phyloP scores from a whole-genome alignment of 2,888 invertebrate species.

The Mesorhabditis belari region DNA sequence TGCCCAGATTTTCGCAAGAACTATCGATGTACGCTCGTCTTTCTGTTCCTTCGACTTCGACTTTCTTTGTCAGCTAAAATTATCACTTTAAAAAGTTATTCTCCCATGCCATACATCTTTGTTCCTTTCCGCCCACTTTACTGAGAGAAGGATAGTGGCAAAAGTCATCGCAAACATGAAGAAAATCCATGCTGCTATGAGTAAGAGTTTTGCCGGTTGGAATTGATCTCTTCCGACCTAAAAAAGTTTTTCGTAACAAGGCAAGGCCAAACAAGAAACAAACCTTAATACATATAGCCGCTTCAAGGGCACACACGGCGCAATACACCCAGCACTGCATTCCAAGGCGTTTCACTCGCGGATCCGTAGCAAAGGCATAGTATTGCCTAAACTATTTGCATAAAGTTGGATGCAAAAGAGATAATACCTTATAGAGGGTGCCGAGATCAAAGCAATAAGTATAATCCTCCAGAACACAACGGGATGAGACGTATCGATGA shows the following conservation, averaged over 20 bases:
- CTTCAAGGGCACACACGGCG: conserved; percentile 56
- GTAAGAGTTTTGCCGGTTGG: not conserved
- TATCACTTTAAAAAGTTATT: not conserved
- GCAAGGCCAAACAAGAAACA: too few relatives aligned
- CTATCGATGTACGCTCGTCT: conserved; percentile 49
- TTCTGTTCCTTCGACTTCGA: conserved; percentile 38
- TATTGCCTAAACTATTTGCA: too few relatives aligned
- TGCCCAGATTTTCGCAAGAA: conserved; percentile 49
- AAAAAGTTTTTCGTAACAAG: not conserved
- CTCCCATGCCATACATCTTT: conserved; percentile 20
- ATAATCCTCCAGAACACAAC: conserved; percentile 73
- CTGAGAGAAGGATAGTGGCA: conserved; percentile 69
- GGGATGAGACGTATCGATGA: conserved; percentile 91
- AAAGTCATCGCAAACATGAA: conserved; percentile 74
- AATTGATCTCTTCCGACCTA: not conserved
- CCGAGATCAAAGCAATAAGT: conserved; percentile 86
- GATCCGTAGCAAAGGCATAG: conserved; percentile 92
- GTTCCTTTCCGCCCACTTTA: conserved; percentile 53
- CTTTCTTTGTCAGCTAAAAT: conserved; percentile 36
- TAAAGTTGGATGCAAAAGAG: conserved; percentile 10
- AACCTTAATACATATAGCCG: conserved; percentile 50
- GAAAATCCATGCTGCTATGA: not conserved
- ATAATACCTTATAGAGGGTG: conserved; percentile 90
- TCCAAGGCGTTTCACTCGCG: conserved; percentile 92
- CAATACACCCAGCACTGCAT: conserved; percentile 98